Percentiles rank a stretch among this genome's conserved stretches.
These are phyloP conservation scores for Diceros bicornis DNA, from an alignment of 2,797 vertebrate genomes.

Conservation along the genomic window DNA sequence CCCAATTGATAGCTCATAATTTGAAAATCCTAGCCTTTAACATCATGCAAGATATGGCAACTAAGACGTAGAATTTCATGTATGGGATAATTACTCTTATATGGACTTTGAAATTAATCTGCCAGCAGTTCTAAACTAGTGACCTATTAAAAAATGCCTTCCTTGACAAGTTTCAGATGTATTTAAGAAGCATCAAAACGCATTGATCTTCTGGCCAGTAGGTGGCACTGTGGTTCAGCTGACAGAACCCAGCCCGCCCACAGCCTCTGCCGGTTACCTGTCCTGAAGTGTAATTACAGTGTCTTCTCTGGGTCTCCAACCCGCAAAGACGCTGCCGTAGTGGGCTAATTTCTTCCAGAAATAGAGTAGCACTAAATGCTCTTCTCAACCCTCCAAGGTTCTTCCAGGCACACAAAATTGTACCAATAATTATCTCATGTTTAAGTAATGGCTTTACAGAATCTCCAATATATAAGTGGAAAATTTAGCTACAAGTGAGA, in stretches of 20 bases:
- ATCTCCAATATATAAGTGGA: background rate
- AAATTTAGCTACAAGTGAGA: background rate
- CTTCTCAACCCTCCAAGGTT: background rate
- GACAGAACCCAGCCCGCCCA: background rate
- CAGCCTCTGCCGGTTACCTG: background rate
- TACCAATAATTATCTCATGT: constrained; percentile 7
- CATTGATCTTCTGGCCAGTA: constrained; percentile 34
- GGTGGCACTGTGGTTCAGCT: constrained; percentile 67
- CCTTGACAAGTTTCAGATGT: background rate
- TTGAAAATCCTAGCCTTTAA: constrained; percentile 34
- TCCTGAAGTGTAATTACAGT: background rate
- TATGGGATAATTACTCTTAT: background rate
- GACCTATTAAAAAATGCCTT: background rate
- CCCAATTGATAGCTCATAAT: background rate
- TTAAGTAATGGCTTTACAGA: background rate
- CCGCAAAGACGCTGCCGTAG: background rate
- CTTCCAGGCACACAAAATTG: background rate
- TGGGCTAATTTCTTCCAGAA: constrained; percentile 2
- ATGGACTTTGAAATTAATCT: constrained; percentile 29
- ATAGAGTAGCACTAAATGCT: background rate
- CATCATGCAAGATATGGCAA: background rate
- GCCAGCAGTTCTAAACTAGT: background rate
- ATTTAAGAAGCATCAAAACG: background rate
- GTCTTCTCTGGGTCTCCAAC: background rate
- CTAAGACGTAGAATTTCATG: background rate